Conservation (phyloP, 2,113 vertebrate species). For the Pandion haliaetus region DNA sequence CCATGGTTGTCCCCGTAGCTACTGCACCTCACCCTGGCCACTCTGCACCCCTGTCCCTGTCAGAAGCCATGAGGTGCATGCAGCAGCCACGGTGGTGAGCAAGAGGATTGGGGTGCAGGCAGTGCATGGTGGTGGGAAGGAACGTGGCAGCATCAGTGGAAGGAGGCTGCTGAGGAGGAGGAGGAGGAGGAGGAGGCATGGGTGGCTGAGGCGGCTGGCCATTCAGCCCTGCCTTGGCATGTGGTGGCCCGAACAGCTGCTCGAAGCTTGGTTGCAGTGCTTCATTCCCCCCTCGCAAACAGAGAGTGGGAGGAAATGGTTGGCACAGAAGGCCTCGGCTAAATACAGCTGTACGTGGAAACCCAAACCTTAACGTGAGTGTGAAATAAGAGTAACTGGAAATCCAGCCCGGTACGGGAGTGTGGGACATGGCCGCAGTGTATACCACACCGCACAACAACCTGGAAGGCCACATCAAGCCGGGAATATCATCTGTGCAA, state of each 20-base stretch:
- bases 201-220: background rate
- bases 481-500: background rate
- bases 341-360: background rate
- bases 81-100: fast-evolving
- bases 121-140: fast-evolving
- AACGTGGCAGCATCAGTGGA: fast-evolving
- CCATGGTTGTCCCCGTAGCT: no score
- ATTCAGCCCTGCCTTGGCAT: fast-evolving
- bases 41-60: background rate
- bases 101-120: fast-evolving
- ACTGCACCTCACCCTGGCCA: fast-evolving
- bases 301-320: background rate
- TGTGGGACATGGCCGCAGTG: fast-evolving
- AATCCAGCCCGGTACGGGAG: background rate
- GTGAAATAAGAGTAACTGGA: background rate
- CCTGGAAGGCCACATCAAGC: background rate
- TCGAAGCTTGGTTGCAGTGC: background rate
- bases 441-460: background rate
- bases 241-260: fast-evolving
- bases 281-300: background rate
- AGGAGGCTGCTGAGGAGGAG: background rate
- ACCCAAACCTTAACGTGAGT: background rate
- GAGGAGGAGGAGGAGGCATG: fast-evolving
- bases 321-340: background rate
- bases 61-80: background rate